These are phyloP conservation scores for Mylabris sibirica DNA, from an alignment of 2,888 invertebrate species.

Conservation along the genomic window DNA sequence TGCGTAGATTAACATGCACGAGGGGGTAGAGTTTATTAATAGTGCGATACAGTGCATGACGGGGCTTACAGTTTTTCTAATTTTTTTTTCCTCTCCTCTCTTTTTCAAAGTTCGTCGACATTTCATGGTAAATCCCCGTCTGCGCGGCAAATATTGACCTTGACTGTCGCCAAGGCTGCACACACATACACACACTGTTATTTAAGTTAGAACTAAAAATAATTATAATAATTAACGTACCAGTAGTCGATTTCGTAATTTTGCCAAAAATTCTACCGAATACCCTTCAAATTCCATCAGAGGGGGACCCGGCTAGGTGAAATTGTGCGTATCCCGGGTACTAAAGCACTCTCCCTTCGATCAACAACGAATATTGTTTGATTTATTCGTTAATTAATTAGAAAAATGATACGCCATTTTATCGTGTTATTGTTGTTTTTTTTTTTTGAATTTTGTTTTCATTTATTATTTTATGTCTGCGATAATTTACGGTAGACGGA, in stretches of 20 bases:
- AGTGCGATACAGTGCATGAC: conserved; percentile 48
- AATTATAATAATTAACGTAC: conserved; percentile 15
- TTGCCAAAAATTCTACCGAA: background rate
- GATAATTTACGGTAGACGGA: conserved; percentile 8
- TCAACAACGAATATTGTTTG: too few species aligned
- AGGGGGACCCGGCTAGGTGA: too few species aligned
- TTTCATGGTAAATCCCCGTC: conserved; percentile 39
- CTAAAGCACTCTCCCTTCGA: too few species aligned
- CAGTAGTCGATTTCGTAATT: conserved; percentile 15
- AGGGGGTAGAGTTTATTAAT: conserved; percentile 38
- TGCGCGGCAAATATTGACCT: conserved; percentile 38
- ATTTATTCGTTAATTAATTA: background rate
- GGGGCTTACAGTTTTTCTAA: conserved; percentile 19
- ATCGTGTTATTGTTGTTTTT: background rate
- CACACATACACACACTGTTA: conserved; percentile 25
- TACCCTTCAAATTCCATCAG: background rate
- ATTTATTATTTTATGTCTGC: conserved; percentile 1
- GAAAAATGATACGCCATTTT: background rate
- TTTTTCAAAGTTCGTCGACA: conserved; percentile 43
- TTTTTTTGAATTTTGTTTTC: background rate
- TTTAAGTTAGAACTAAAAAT: background rate
- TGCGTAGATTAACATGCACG: conserved; percentile 34
- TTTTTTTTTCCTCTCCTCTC: background rate
- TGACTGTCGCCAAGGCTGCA: conserved; percentile 43
- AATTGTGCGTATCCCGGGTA: too few species aligned